These are phyloP conservation scores for Hippopotamus amphibius DNA, from an alignment of 2,113 vertebrate species.

Conservation along the genomic window DNA sequence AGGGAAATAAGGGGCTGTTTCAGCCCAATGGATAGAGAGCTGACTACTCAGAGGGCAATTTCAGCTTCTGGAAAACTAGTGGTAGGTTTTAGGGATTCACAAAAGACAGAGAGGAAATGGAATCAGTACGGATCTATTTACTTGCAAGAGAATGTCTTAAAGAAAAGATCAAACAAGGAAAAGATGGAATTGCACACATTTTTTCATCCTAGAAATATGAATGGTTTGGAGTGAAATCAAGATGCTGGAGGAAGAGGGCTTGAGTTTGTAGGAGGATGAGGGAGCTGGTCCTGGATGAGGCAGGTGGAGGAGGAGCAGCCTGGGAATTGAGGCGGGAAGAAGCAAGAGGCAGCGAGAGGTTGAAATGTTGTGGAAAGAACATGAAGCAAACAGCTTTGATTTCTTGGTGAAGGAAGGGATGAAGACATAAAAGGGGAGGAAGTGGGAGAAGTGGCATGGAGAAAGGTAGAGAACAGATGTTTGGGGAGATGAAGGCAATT, in stretches of 20 bases:
- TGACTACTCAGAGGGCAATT: not conserved
- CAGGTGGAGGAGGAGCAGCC: constrained; percentile 45
- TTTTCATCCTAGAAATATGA: not conserved
- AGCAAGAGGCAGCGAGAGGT: not conserved
- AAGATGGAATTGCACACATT: not conserved
- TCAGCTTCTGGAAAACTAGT: not conserved
- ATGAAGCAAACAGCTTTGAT: not conserved
- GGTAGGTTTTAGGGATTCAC: not conserved
- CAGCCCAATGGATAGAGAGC: not conserved
- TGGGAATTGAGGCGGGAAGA: not conserved
- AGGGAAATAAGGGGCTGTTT: not conserved
- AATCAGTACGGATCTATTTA: not conserved
- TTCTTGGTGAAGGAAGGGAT: not conserved
- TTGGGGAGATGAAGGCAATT: not conserved
- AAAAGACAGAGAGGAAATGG: not conserved
- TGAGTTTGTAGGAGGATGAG: not conserved
- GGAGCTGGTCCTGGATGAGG: not conserved
- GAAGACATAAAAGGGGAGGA: not conserved
- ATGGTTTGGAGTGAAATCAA: not conserved
- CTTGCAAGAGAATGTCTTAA: not conserved
- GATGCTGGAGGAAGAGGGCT: constrained; percentile 19
- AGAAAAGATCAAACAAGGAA: not conserved
- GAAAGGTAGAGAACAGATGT: not conserved
- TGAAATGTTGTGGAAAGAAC: not conserved
- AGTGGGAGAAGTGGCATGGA: not conserved